Conservation (phyloP, 1,140 invertebrate species). For the Antheraea pernyi region DNA sequence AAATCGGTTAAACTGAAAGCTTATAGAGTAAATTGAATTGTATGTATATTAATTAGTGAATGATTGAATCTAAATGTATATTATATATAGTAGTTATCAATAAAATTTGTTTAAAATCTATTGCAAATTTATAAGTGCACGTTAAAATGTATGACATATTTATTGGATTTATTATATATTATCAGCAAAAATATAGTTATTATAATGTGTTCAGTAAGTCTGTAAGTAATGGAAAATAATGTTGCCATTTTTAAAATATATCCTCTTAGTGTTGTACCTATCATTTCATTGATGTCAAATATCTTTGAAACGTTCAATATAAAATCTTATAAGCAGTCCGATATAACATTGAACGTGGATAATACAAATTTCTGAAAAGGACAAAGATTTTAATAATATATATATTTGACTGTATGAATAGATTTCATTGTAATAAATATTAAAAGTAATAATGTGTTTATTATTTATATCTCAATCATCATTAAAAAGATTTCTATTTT, state of each 20-base stretch:
- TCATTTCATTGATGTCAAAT: neutral
- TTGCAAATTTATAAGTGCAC: slow-evolving; percentile 47
- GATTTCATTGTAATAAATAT: slow-evolving; percentile 74
- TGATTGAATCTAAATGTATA: slow-evolving; percentile 39
- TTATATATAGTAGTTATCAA: slow-evolving; percentile 9
- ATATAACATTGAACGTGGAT: neutral
- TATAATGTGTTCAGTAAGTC: slow-evolving; percentile 44
- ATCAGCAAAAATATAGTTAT: slow-evolving; percentile 39
- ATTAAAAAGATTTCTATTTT: too few species aligned
- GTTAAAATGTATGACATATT: slow-evolving; percentile 48
- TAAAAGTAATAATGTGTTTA: slow-evolving; percentile 15
- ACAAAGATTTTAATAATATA: slow-evolving; percentile 33
- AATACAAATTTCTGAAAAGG: neutral
- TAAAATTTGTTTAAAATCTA: slow-evolving; percentile 30
- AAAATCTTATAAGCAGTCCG: neutral
- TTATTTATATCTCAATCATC: slow-evolving; percentile 12
- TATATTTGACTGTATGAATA: slow-evolving; percentile 66
- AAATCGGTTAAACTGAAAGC: slow-evolving; percentile 50
- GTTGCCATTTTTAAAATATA: slow-evolving; percentile 5
- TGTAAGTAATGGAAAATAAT: slow-evolving; percentile 7
- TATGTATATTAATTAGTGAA: slow-evolving; percentile 55
- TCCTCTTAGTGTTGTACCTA: neutral
- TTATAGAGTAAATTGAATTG: slow-evolving; percentile 54
- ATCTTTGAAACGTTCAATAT: neutral
- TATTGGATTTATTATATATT: slow-evolving; percentile 42